Conservation (phyloP, 1,140 invertebrate species). For the Drosophila athabasca region DNA sequence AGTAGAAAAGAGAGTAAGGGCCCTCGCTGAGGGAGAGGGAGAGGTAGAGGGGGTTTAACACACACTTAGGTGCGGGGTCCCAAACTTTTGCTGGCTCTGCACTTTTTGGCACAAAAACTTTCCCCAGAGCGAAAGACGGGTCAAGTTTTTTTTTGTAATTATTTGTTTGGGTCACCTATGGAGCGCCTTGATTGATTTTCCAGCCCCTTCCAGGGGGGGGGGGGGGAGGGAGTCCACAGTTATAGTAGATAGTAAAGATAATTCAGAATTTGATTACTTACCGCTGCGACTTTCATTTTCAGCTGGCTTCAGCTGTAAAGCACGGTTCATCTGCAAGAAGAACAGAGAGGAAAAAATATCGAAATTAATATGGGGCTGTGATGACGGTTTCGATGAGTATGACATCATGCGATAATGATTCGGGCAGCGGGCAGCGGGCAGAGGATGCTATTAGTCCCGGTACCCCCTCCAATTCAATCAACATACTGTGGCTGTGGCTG, state of each 20-base stretch:
- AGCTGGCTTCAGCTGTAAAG: conserved; percentile 99
- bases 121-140: conserved; percentile 44
- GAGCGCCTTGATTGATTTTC: conserved; percentile 70
- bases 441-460: conserved; percentile 20
- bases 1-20: not conserved
- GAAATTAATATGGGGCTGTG: conserved; percentile 9
- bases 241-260: conserved; percentile 12
- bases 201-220: conserved; percentile 6
- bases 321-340: conserved; percentile 97
- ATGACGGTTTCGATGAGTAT: conserved; percentile 12
- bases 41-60: not conserved
- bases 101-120: conserved; percentile 65
- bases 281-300: conserved; percentile 99
- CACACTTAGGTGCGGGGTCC: conserved; percentile 39
- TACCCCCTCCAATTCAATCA: conserved; percentile 38
- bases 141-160: conserved; percentile 77
- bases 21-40: too few species aligned
- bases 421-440: conserved; percentile 3
- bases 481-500: conserved; percentile 35
- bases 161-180: conserved; percentile 72
- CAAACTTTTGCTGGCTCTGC: conserved; percentile 66
- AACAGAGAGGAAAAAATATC: conserved; percentile 6
- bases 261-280: conserved; percentile 85
- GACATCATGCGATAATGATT: conserved; percentile 19
- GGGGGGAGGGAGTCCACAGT: not conserved